phyloP scores from a whole-genome alignment of 2,797 vertebrate species.

The Coendou prehensilis region DNA sequence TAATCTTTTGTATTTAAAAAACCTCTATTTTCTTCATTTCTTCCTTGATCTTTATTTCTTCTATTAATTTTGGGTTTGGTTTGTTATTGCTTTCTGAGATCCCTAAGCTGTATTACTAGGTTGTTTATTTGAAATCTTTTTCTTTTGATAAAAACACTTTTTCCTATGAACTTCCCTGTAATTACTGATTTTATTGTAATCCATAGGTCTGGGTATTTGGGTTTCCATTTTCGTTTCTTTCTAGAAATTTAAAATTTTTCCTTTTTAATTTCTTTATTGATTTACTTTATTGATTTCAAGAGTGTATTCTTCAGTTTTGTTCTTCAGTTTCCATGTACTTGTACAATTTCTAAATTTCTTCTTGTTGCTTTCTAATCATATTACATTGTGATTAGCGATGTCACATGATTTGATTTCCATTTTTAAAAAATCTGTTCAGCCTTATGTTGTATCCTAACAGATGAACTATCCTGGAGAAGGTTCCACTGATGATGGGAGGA shows the following conservation, averaged over 20 bases:
- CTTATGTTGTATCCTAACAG: background rate
- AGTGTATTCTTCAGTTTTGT: background rate
- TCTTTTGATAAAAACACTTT: background rate
- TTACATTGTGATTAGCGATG: background rate
- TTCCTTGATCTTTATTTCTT: background rate
- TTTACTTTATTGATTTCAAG: background rate
- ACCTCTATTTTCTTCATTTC: background rate
- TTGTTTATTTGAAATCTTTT: background rate
- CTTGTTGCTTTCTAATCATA: background rate
- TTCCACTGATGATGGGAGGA: background rate
- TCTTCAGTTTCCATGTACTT: background rate
- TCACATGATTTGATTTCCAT: background rate
- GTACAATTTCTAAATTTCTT: background rate
- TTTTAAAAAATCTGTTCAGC: background rate
- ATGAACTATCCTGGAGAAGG: no score
- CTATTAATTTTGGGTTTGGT: background rate
- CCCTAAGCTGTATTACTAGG: background rate
- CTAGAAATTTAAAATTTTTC: no score
- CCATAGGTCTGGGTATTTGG: background rate
- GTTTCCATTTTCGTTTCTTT: background rate
- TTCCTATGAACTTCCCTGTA: background rate
- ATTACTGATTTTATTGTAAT: background rate
- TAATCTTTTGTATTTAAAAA: background rate
- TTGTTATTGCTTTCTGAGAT: background rate
- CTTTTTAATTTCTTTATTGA: background rate